Percentiles rank a stretch among this genome's conserved stretches.
phyloP scores from a whole-genome alignment of 2,888 invertebrate genomes.

The Oegoconia quadripuncta region DNA sequence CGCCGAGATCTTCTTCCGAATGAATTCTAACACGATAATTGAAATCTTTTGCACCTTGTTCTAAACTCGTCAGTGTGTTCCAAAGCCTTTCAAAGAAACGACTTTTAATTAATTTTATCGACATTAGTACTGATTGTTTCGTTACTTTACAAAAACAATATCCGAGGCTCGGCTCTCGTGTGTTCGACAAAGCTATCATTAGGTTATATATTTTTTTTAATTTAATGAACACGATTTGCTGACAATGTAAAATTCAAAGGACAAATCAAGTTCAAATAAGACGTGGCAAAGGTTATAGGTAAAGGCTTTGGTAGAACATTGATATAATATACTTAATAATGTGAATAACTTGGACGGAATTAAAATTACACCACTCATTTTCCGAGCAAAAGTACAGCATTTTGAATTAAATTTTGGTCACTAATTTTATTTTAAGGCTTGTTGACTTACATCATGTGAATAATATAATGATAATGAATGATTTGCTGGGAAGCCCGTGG shows the following conservation, averaged over 20 bases:
- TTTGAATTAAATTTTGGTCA: conserved; percentile 31
- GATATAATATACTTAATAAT: conserved; percentile 10
- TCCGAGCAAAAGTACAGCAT: conserved; percentile 30
- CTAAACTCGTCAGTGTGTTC: conserved; percentile 8
- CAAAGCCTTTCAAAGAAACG: conserved; percentile 7
- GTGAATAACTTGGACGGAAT: conserved; percentile 11
- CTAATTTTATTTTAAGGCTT: conserved; percentile 46
- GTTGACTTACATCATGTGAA: conserved; percentile 35
- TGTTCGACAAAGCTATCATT: no score
- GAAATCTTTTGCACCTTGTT: conserved; percentile 29
- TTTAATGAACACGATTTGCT: conserved; percentile 2
- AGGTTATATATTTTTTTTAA: background rate
- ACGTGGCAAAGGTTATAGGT: conserved; percentile 3
- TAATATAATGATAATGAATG: conserved; percentile 16
- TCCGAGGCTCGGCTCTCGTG: no score
- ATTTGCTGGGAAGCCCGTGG: conserved; percentile 22
- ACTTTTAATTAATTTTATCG: background rate
- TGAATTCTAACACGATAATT: conserved; percentile 19
- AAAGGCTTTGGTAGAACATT: conserved; percentile 27
- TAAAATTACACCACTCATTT: conserved; percentile 16
- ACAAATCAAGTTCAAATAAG: conserved; percentile 2
- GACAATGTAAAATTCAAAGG: conserved; percentile 3
- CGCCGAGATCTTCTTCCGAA: conserved; percentile 22
- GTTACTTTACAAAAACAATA: no score
- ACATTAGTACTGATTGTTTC: background rate